Base-by-base conservation (phyloP, 2,113 vertebrate genomes). In the Chaetura pelagica region DNA sequence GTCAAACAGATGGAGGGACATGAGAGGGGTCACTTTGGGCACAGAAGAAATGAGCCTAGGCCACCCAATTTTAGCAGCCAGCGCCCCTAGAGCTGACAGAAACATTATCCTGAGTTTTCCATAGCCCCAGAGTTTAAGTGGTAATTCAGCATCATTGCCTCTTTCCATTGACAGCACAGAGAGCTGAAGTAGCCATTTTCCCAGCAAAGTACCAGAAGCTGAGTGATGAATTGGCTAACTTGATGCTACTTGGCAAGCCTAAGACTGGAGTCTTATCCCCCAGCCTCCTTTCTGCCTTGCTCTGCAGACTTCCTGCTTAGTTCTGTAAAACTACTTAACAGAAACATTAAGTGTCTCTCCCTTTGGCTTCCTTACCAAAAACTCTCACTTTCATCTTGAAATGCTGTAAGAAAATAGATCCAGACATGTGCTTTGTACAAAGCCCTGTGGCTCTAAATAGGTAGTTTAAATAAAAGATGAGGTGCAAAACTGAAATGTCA, bases 401-500 rank as follows among this genome's bases (percentile, higher is more conserved):
- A 64, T 62, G 22, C 35, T 78, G 20, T 86, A 75, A 87, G 73
- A 90, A 82, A 69, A 90, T 51, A 42, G 40, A 88, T 88, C 44
- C 26, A 78, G 77, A 66, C 19, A 0, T 48, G 52, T 77, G 51
- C 51, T 94, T 80, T 4, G 1, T 48, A 78, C 42, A 69, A 91
- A 90, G 51, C 15, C 30, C 59, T 42, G 26, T 22, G 24, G 18
- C 69, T 95, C 44, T 61, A 73, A 92, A 90, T 35, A 83, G 62
- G 40, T 26, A 80, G 46, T 88, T 91, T 94, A 90, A 95, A 95
- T 89, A 95, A 95, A 93, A 93, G 49, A 96, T 69, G 74, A 92
- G 30, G 35, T 78, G 64, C 10, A 69, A 91, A 93, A 86, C 71
- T 55, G 74, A 84, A 92, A 96, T 88, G 92, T 93, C 88, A 42